Conservation (phyloP, 2,113 vertebrate genomes). For the Zingel zingel region DNA sequence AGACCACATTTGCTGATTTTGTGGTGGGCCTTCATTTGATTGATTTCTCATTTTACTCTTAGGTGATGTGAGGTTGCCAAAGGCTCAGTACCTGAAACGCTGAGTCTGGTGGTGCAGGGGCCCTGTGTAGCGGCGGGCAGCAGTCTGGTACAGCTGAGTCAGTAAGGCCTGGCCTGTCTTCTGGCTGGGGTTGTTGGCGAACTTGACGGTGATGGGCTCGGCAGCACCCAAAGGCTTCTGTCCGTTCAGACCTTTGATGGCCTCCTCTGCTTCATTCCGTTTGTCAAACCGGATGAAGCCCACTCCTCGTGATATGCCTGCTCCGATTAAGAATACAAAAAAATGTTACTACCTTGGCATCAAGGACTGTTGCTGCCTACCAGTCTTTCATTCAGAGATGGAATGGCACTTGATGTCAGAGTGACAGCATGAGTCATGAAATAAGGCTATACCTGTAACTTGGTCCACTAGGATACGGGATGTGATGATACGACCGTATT, state of each 20-base stretch:
- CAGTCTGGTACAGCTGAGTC: slow-evolving; percentile 95
- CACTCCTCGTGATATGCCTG: slow-evolving; percentile 95
- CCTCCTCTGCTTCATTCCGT: slow-evolving; percentile 95
- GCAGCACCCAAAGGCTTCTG: slow-evolving; percentile 94
- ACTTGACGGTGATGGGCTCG: slow-evolving; percentile 97
- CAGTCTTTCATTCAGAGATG: not conserved
- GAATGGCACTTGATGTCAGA: not conserved
- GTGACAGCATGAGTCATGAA: slow-evolving; percentile 28
- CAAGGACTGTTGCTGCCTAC: not conserved
- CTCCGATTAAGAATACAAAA: slow-evolving; percentile 62
- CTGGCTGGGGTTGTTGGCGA: slow-evolving; percentile 97
- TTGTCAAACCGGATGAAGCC: slow-evolving; percentile 98
- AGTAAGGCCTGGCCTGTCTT: slow-evolving; percentile 95
- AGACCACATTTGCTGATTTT: slow-evolving; percentile 44
- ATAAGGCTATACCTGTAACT: slow-evolving; percentile 90
- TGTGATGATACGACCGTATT: slow-evolving; percentile 97
- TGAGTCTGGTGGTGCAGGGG: slow-evolving; percentile 95
- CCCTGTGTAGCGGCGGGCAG: slow-evolving; percentile 92
- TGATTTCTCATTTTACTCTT: slow-evolving; percentile 16
- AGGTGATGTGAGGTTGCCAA: slow-evolving; percentile 15
- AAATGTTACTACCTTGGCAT: slow-evolving; percentile 70
- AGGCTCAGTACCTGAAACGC: slow-evolving; percentile 91
- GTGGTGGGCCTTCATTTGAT: slow-evolving; percentile 25
- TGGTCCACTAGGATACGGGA: slow-evolving; percentile 96
- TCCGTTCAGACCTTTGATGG: slow-evolving; percentile 95